Conservation (phyloP, 2,113 vertebrate species). For the Vulpes ferrilata region DNA sequence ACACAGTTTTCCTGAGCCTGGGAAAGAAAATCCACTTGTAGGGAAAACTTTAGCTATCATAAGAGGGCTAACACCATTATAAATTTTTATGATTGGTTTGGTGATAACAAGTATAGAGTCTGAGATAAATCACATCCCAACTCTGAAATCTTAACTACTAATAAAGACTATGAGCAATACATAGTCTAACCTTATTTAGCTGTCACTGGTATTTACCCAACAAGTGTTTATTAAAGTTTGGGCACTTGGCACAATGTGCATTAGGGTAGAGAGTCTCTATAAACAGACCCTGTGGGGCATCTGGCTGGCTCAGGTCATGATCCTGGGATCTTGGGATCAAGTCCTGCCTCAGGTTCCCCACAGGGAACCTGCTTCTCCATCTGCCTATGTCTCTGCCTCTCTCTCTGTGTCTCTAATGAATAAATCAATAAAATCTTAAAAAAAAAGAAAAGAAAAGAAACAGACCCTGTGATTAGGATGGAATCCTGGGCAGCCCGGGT, state of each 20-base stretch:
- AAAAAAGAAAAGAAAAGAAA: not conserved
- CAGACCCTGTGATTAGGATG: not conserved
- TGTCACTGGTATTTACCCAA: conserved; percentile 5
- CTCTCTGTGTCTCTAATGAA: too few species aligned
- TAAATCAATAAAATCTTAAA: too few species aligned
- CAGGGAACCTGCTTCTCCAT: too few species aligned
- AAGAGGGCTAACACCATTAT: conserved; percentile 33
- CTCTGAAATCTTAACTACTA: not conserved
- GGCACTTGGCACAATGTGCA: not conserved
- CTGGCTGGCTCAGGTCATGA: too few species aligned
- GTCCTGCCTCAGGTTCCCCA: too few species aligned
- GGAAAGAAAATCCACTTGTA: conserved; percentile 70
- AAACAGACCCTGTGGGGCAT: not conserved
- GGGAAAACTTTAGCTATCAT: conserved; percentile 53
- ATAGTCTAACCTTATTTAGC: not conserved
- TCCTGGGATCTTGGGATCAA: too few species aligned
- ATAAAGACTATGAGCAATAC: not conserved
- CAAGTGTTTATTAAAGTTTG: not conserved
- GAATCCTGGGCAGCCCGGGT: not conserved
- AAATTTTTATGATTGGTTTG: conserved; percentile 61
- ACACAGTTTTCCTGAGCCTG: not conserved
- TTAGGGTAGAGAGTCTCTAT: not conserved
- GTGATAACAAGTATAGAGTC: not conserved
- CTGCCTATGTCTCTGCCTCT: too few species aligned
- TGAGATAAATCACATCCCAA: not conserved